These are phyloP conservation scores for Uloborus diversus DNA, from an alignment of 1,140 invertebrate genomes.

Conservation along the genomic window DNA sequence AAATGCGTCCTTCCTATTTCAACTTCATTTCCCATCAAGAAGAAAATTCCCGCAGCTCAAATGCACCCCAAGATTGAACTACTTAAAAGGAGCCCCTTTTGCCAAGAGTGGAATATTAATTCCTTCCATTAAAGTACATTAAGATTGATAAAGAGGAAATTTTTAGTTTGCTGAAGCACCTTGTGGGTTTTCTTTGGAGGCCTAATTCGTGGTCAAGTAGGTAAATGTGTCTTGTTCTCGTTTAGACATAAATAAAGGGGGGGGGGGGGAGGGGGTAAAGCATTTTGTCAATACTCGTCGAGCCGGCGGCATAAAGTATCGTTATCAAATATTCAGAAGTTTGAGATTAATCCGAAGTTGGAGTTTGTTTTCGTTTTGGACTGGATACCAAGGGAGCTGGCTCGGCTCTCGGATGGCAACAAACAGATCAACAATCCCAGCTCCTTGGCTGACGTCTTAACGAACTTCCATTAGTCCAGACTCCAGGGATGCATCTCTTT, in stretches of 20 bases:
- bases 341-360: conserved; percentile 35
- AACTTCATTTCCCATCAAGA: too few species aligned
- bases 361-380: conserved; percentile 55
- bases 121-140: conserved; percentile 29
- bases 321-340: conserved; percentile 55
- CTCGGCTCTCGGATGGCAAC: conserved; percentile 38
- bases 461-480: conserved; percentile 44
- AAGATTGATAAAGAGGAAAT: conserved; percentile 11
- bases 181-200: conserved; percentile 25
- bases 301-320: conserved; percentile 41
- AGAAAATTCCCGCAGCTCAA: too few species aligned
- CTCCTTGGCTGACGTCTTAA: conserved; percentile 47
- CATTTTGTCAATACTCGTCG: conserved; percentile 36
- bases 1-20: too few species aligned
- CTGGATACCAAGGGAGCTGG: conserved; percentile 21
- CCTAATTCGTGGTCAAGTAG: conserved; percentile 46
- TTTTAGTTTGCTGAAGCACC: conserved; percentile 22
- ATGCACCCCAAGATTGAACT: too few species aligned
- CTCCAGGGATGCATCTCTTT: conserved; percentile 55
- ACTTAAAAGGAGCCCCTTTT: too few species aligned
- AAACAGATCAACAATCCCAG: conserved; percentile 53
- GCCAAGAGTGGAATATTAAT: conserved; percentile 20
- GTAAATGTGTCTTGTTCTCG: conserved; percentile 25
- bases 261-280: not conserved
- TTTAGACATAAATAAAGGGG: conserved; percentile 38